A percentile compares a stretch with the other conserved stretches of the same genome.
These are phyloP conservation scores for Drosophila kambysellisi DNA, from an alignment of 2,888 invertebrate species.

Conservation along the genomic window DNA sequence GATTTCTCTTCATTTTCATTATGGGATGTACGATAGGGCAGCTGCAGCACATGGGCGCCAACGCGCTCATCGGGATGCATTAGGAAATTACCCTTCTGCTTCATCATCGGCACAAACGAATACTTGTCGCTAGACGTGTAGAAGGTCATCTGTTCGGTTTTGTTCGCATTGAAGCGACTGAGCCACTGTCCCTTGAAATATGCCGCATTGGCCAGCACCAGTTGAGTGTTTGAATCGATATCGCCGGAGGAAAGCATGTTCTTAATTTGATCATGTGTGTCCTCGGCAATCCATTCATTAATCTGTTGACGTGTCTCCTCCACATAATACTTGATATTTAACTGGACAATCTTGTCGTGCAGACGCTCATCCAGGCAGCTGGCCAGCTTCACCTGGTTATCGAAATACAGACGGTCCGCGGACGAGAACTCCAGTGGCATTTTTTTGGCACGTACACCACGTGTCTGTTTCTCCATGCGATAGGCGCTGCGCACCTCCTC, in stretches of 20 bases:
- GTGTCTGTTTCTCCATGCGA: conserved; percentile 89
- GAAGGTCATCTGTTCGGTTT: conserved; percentile 91
- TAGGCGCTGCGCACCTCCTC: conserved; percentile 90
- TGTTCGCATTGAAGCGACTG: conserved; percentile 89
- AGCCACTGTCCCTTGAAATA: conserved; percentile 96
- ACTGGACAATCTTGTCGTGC: conserved; percentile 87
- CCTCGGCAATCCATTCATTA: conserved; percentile 91
- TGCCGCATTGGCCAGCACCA: conserved; percentile 94
- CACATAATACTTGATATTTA: conserved; percentile 89
- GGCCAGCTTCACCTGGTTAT: conserved; percentile 81
- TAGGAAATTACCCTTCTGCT: conserved; percentile 92
- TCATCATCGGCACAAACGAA: conserved; percentile 94
- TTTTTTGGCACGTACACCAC: conserved; percentile 86
- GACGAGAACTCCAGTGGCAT: conserved; percentile 90
- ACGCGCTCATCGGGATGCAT: conserved; percentile 91
- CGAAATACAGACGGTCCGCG: conserved; percentile 92
- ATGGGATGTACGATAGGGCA: conserved; percentile 91
- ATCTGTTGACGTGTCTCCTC: conserved; percentile 88
- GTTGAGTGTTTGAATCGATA: conserved; percentile 87
- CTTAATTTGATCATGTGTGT: conserved; percentile 91
- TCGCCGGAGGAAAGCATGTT: too few relatives aligned
- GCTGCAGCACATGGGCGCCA: conserved; percentile 92
- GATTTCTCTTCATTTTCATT: conserved; percentile 87
- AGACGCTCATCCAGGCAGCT: conserved; percentile 90
- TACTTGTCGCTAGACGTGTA: conserved; percentile 90